Base-by-base conservation (phyloP, 2,113 vertebrate species). In the Oncorhynchus masou region DNA sequence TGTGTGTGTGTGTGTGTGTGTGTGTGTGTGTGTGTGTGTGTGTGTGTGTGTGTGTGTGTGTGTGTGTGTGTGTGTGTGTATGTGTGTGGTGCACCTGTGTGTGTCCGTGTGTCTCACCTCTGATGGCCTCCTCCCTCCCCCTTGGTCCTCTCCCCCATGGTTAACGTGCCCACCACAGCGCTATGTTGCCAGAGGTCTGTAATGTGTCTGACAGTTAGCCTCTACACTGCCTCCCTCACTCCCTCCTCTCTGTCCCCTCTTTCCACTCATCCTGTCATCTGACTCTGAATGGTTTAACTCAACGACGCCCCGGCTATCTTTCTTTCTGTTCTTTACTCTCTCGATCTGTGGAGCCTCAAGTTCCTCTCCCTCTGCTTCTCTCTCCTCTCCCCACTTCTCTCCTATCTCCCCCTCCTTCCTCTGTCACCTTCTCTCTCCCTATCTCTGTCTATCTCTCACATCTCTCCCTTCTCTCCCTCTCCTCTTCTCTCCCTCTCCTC, bases 161-260 rank as follows among this genome's bases (percentile, higher is more conserved):
- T 97, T 91, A 99, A 95, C 12, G 97, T 97, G 82, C 96, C 97
- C 94, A 99, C 97, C 88, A 98, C 97, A 81, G 96, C 97, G 90
- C 97, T 97, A 98, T 98, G 92, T 89, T 94, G 85, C 90, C 84
- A n/a, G 57, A 13, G 75, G 71, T 67, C 87, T 60, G 84, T 91
- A 91, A 91, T 90, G 86, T 92, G 90, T 86, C 71, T 64, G 71
- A 78, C 2, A 62, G 76, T 78, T 81, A 79, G 16, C 68, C 75
- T 59, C 81, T n/a, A 24, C 72, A 24, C 76, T 72, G 70, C 54
- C 24, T 74, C 31, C 3, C 49, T 7, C 51, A 67, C 85, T 74
- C 81, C 34, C 82, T 79, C 73, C 24, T 19, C 1, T 13, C 3
- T 31, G 29, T 31, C 29, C 13, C 22, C n/a, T 13, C 64, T 66